Evolutionary conservation across 2,113 vertebrate species (phyloP), one percentile per base, ranked within the genome.

Genomic region (Scytalopus superciliaris): DNA sequence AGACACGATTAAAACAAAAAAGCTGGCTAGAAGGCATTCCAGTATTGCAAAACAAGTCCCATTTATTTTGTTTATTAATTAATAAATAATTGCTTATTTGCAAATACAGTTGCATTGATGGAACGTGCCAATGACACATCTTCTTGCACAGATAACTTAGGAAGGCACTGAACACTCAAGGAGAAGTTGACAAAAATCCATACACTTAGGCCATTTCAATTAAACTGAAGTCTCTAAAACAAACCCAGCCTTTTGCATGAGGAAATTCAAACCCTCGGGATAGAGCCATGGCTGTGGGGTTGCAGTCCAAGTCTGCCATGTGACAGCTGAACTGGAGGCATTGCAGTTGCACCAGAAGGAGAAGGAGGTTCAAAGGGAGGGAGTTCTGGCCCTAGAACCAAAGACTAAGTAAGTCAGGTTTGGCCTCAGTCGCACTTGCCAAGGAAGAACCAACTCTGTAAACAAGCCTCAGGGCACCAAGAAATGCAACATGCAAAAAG

Each of bases 31-130:
- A 87, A 93, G 62, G 76, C 73, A 87, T 79, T 82, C 44, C 35
- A 50, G 50, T 93, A 87, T 69, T 96, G 69, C 84, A 89, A 96
- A 96, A 84, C 21, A 85, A 96, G 14, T 76, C 21, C 37, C 24
- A n/a, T 96, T 97, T 73, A 87, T 96, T 97, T 81, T 82, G 19
- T 76, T 96, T 74, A 75, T 85, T 85, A 82, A 68, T 93, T 69
- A 96, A 94, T 95, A 93, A 90, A 91, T 91, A 94, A 91, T 76
- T 82, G 72, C 24, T 75, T 87, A 31, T 79, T 94, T 6, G 23
- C 39, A 93, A 84, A 89, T 90, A 84, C 62, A 90, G 40, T 82
- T 89, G 57, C 53, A 92, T 56, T 7, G 6, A 57, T 93, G 57
- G 47, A 92, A 69, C 39, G 0, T 57, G 49, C 52, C 0, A 4